phyloP scores from a whole-genome alignment of 1,140 invertebrate species.

The Formica selysi region DNA sequence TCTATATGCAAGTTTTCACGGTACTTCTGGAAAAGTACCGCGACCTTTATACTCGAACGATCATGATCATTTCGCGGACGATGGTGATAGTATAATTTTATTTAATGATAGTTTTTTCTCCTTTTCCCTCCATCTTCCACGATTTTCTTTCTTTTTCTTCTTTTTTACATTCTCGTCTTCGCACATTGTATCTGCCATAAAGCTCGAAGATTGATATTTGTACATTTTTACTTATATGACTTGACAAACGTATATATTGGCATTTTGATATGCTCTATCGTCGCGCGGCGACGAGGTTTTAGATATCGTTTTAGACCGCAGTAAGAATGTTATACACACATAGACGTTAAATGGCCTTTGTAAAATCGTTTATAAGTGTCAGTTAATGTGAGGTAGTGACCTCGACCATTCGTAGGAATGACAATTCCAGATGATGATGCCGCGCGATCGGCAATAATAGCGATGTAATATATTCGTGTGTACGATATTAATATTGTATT shows the following conservation, averaged over 20 bases:
- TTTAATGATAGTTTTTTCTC: slow-evolving; percentile 43
- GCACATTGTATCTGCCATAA: slow-evolving; percentile 75
- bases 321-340: slow-evolving; percentile 51
- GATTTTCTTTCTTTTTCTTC: not conserved
- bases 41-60: slow-evolving; percentile 66
- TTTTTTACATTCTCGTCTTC: slow-evolving; percentile 48
- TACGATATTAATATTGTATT: slow-evolving; percentile 48
- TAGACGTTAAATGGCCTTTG: slow-evolving; percentile 67
- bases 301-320: slow-evolving; percentile 67
- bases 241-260: slow-evolving; percentile 48
- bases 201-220: slow-evolving; percentile 61
- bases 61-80: slow-evolving; percentile 53
- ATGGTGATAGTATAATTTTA: slow-evolving; percentile 62
- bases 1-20: slow-evolving; percentile 67
- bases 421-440: slow-evolving; percentile 31
- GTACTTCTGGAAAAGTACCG: slow-evolving; percentile 59
- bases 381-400: slow-evolving; percentile 40
- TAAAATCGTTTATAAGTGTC: slow-evolving; percentile 58
- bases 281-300: slow-evolving; percentile 37
- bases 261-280: slow-evolving; percentile 53
- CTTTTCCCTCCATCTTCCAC: slow-evolving; percentile 14
- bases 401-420: not conserved
- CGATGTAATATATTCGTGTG: slow-evolving; percentile 59
- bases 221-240: slow-evolving; percentile 68
- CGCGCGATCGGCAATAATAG: slow-evolving; percentile 11